Percentiles rank a stretch among this genome's conserved stretches.
Evolutionary conservation across 2,797 vertebrate species (phyloP).

Genomic region (Rachycentron canadum): DNA sequence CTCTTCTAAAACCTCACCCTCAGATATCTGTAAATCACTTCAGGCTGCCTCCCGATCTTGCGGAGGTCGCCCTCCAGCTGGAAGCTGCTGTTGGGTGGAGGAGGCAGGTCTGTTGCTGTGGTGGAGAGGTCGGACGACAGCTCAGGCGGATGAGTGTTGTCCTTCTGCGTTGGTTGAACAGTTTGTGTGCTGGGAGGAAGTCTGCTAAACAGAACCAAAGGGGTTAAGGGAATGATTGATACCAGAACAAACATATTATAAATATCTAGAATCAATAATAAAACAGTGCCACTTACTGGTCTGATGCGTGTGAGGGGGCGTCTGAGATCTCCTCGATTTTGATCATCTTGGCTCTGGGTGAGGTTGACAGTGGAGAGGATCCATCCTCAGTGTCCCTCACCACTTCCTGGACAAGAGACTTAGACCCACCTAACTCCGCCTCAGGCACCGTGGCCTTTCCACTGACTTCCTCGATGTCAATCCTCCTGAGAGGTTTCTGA

Average conservation of each 20-base stretch:
- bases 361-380: conserved; percentile 75
- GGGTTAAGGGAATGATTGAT: not conserved
- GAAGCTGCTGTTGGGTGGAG: conserved; percentile 90
- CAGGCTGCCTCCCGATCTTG: conserved; percentile 86
- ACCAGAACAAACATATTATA: not conserved
- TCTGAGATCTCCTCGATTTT: conserved; percentile 91
- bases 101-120: conserved; percentile 72
- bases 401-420: conserved; percentile 43
- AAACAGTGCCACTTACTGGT: conserved; percentile 60
- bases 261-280: not conserved
- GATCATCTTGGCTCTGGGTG: conserved; percentile 91
- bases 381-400: conserved; percentile 57
- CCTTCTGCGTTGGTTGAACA: not conserved
- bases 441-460: conserved; percentile 70
- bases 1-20: conserved; percentile 83
- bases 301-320: conserved; percentile 20
- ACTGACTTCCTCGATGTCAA: conserved; percentile 91
- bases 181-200: conserved; percentile 1
- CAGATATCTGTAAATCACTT: conserved; percentile 90
- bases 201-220: conserved; percentile 17
- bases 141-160: not conserved
- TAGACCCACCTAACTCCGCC: conserved; percentile 14
- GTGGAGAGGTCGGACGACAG: not conserved
- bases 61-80: conserved; percentile 95
- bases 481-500: conserved; percentile 91